These are phyloP conservation scores for Arrhopalites spinosus DNA, from an alignment of 2,888 invertebrate genomes.

Conservation along the genomic window DNA sequence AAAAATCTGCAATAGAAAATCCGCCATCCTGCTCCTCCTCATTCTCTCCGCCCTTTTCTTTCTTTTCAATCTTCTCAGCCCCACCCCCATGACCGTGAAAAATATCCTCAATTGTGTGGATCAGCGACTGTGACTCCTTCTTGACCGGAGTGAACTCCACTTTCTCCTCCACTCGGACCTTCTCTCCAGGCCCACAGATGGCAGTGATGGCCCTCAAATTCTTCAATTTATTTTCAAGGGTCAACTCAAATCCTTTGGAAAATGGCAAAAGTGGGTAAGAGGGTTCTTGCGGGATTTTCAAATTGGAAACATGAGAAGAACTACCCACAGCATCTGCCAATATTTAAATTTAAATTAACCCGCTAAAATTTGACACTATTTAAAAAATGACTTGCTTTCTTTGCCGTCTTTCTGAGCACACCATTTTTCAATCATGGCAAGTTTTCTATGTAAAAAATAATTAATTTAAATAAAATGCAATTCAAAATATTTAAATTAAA, in stretches of 20 bases:
- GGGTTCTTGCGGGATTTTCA: background rate
- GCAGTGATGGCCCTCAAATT: constrained; percentile 37
- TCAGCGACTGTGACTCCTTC: background rate
- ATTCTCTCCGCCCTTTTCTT: background rate
- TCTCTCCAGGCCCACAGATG: background rate
- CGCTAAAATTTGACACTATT: no score
- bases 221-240: constrained; percentile 37
- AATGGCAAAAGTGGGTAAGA: constrained; percentile 38
- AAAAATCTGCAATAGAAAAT: constrained; percentile 3
- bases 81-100: constrained; percentile 9
- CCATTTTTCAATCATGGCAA: constrained; percentile 37
- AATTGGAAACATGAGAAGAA: background rate
- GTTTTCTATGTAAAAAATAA: constrained; percentile 15
- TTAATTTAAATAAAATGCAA: background rate
- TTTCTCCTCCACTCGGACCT: background rate
- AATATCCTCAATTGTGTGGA: constrained; percentile 11
- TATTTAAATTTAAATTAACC: background rate
- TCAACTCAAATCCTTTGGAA: constrained; percentile 42
- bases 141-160: background rate
- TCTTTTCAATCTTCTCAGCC: background rate
- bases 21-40: background rate
- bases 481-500: background rate
- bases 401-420: constrained; percentile 3
- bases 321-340: background rate
- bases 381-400: background rate